Base-by-base conservation (phyloP, 2,797 vertebrate genomes). In the Urosaurus nigricauda region DNA sequence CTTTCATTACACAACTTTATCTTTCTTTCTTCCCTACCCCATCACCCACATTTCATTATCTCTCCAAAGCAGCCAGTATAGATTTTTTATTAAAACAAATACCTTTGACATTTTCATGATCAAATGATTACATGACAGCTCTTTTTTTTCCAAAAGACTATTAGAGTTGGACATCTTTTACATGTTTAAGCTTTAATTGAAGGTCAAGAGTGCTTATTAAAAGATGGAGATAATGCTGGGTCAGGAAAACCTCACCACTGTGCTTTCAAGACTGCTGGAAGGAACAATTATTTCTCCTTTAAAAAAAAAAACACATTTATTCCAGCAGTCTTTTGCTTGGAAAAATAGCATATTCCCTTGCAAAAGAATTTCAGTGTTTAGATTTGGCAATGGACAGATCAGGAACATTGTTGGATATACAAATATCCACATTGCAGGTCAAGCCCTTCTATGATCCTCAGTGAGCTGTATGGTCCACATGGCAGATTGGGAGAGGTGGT, bases 41-140 rank as follows among this genome's bases (percentile, higher is more conserved):
- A 0, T 7, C 58, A 29, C 12, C 73, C 21, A 56, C 63, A 78
- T 56, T 89, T 83, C 84, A 89, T 86, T 89, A 86, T 89, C 73
- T 89, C n/a, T 82, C 71, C 51, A 89, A 86, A 83, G 58, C 79
- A 86, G 79, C 24, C 68, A 37, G 35, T 43, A 53, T 86, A 58
- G 75, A 53, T 73, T 88, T 85, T 56, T 89, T 75, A 86, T 86
- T 78, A 86, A 89, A 89, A 35, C 73, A 89, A 86, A 86, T 86
- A 56, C 79, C 56, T 84, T 85, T 86, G 88, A 86, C 88, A 89
- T 86, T 89, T 89, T 68, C 65, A 86, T 86, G 86, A 89, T 78
- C 88, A 86, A 89, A 79, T 53, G 71, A 83, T 82, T 89, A 70
- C 47, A 77, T 40, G 84, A 77, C 71, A 89, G 58, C 35, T 81